phyloP scores from a whole-genome alignment of 2,113 vertebrate genomes.

The Ageneiosus marmoratus region DNA sequence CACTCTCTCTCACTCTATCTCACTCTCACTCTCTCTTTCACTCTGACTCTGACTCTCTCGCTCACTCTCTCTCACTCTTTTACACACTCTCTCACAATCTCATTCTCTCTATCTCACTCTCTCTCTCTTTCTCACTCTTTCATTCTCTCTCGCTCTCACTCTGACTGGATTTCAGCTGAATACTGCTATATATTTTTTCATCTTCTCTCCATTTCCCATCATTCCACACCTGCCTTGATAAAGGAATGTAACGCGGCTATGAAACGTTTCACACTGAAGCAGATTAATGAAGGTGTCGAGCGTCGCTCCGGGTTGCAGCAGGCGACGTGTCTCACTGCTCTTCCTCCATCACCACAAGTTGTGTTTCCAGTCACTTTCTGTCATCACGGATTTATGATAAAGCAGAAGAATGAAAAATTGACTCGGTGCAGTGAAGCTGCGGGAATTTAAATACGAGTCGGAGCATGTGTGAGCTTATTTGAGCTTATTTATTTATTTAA shows the following conservation, averaged over 20 bases:
- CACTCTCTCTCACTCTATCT: no score
- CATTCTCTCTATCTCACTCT: no score
- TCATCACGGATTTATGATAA: slow-evolving; percentile 6
- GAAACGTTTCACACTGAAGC: not conserved
- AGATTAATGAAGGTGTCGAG: slow-evolving; percentile 27
- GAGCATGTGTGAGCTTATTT: no score
- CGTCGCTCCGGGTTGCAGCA: not conserved
- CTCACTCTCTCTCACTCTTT: no score
- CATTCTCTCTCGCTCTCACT: no score
- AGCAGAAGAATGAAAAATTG: not conserved
- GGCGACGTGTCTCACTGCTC: not conserved
- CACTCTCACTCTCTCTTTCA: no score
- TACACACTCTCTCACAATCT: no score
- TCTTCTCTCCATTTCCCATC: not conserved
- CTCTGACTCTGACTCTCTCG: no score
- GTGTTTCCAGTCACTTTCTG: not conserved
- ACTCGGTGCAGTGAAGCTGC: not conserved
- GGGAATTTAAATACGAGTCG: not conserved
- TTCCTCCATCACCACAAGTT: not conserved
- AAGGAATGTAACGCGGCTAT: not conserved
- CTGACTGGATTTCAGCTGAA: not conserved
- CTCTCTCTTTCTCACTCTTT: not conserved
- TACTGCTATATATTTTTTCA: no score
- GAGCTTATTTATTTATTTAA: no score
- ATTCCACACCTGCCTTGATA: not conserved